Base-by-base conservation (phyloP, 2,113 vertebrate genomes). In the Acanthisitta chloris region DNA sequence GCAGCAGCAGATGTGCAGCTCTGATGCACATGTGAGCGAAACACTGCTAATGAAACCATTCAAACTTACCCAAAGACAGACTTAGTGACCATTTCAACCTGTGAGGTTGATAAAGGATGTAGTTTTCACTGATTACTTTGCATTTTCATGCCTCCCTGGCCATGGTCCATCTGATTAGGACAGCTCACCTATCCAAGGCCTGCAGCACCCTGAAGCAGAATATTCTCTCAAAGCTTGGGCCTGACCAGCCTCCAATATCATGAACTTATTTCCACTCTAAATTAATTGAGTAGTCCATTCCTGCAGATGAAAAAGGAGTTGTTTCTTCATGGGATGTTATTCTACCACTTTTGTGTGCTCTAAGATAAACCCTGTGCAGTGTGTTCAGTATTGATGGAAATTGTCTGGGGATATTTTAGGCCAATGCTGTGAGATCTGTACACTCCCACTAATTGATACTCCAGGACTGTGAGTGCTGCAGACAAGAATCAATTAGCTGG, bases 371-470 rank as follows among this genome's bases (percentile, higher is more conserved):
- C 17, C 9, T 1, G 2, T 26, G 9, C 14, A 84, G 24, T 2
- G 3, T 43, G 11, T 77, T 73, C 69, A 80, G 48, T 76, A 65
- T 48, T 59, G 48, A 31, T 34, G 49, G 23, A 80, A 23, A 5
- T 5, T 48, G 18, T 67, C 81, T 88, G 65, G 38, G 24, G 24
- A 34, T 85, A 19, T 55, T 79, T 59, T 57, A 61, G 54, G 40
- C 42, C 0, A 0, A 45, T 54, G 29, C 19, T 1, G 1, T 33
- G 36, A 86, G n/a, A 93, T 80, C 33, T 80, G 8, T 61, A 70
- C 42, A 18, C 9, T 88, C 49, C 16, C 7, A 25, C 4, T 46
- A 67, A 28, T 3, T 62, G 71, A 57, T 61, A 16, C 25, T 45
- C n/a, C 31, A 69, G 36, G 13, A 48, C 9, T 0, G 1, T 36